Conservation (phyloP, 2,888 invertebrate genomes). For the Acleris sparsana region DNA sequence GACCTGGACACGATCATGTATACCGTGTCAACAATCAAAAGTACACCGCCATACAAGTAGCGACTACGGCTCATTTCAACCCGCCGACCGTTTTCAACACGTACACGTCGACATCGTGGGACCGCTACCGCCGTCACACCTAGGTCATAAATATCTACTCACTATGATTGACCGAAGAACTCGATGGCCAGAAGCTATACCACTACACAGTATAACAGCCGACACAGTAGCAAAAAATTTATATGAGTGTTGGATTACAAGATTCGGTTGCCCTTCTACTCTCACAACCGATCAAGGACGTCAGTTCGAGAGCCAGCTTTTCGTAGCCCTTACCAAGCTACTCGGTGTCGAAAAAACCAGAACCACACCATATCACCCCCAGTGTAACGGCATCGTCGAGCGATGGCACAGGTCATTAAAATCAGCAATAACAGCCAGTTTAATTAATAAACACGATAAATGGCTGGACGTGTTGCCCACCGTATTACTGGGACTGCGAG, state of each 20-base stretch:
- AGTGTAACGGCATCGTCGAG: no score
- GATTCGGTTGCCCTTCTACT: slow-evolving; percentile 36
- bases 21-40: slow-evolving; percentile 38
- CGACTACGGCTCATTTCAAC: slow-evolving; percentile 31
- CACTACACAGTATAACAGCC: slow-evolving; percentile 38
- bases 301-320: slow-evolving; percentile 32
- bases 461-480: slow-evolving; percentile 23
- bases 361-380: slow-evolving; percentile 10
- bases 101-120: slow-evolving; percentile 37
- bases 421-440: no score
- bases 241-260: slow-evolving; percentile 33
- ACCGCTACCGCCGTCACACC: slow-evolving; percentile 37
- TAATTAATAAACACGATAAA: not conserved
- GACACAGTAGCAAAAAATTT: slow-evolving; percentile 46
- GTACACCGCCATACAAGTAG: slow-evolving; percentile 37
- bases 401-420: no score
- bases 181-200: slow-evolving; percentile 36
- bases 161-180: slow-evolving; percentile 39
- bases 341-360: slow-evolving; percentile 3
- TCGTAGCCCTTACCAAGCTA: not conserved
- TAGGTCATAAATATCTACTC: slow-evolving; percentile 35
- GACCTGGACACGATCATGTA: no score
- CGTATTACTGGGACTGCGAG: slow-evolving; percentile 27
- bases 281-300: slow-evolving; percentile 36
- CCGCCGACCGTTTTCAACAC: slow-evolving; percentile 31